Conservation (phyloP, 2,113 vertebrate species). For the Dascyllus trimaculatus region DNA sequence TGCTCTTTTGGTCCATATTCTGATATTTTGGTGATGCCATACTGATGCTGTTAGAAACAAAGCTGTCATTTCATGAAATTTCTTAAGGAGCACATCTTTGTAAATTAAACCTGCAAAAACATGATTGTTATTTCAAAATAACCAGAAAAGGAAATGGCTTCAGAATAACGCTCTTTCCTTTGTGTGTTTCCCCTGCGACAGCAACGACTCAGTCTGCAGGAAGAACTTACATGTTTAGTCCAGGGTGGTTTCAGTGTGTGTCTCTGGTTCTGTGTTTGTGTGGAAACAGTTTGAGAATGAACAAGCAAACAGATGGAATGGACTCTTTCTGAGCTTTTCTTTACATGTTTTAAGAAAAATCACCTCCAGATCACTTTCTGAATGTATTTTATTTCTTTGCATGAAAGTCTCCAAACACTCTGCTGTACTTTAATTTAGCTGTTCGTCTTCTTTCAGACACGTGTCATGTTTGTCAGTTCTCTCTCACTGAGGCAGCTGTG, state of each 20-base stretch:
- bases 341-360: neutral
- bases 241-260: neutral
- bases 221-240: neutral
- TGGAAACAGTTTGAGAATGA: neutral
- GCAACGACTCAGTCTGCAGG: neutral
- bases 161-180: too few relatives aligned
- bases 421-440: constrained; percentile 21
- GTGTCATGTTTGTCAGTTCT: neutral
- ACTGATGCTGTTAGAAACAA: too few relatives aligned
- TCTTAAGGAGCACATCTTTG: too few relatives aligned
- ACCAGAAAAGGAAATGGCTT: too few relatives aligned
- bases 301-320: neutral
- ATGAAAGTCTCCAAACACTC: constrained; percentile 18
- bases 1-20: too few relatives aligned
- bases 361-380: constrained; percentile 4
- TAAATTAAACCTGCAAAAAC: too few relatives aligned
- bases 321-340: constrained; percentile 23
- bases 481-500: constrained; percentile 57
- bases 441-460: neutral
- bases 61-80: too few relatives aligned
- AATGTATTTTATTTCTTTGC: constrained; percentile 51
- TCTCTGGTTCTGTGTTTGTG: constrained; percentile 1
- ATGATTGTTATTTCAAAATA: too few relatives aligned
- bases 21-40: too few relatives aligned
- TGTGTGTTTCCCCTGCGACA: neutral